Base-by-base conservation (phyloP, 2,797 vertebrate species). In the Masticophis lateralis region DNA sequence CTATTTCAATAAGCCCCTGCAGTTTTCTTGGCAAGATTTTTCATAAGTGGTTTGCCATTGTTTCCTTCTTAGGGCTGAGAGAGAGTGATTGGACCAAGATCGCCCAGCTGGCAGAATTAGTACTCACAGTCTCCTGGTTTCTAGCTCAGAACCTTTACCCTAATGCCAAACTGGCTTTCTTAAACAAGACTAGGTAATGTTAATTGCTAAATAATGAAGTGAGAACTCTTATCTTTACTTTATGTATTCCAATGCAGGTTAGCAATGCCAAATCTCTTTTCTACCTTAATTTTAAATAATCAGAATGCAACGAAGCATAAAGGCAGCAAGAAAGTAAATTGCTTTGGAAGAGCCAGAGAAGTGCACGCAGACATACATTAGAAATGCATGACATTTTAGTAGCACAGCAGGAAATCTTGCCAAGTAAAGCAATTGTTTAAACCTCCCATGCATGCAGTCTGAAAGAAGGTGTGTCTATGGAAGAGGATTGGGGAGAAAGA, bases 201-300 rank as follows among this genome's bases (percentile, higher is more conserved):
- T 20, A 53, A 90, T 13, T 53, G 32, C 59, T 87, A 93, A 4
- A 59, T 1, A 0, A 37, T 2, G 56, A 7, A 92, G 22, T 0
- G 5, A 74, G 66, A 83, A 94, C 53, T 0, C 5, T 47, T 86
- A 1, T 92, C 94, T 89, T 86, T 43, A 51, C 74, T 20, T 37
- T 95, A 5, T 95, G 94, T 94, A 91, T 90, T 94, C 93, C 95
- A 94, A 56, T 88, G 92, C 66, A 53, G 25, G 37, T 60, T 79
- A 74, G 95, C 79, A 66, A 95, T 51, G 1, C 53, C 88, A 94
- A 95, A 4, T 11, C 28, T 83, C 32, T 61, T 59, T 16, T 86
- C 12, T 2, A 63, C 4, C 16, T 93, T 86, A 43, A n/a, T 9
- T 20, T 51, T 91, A 55, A 87, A 16, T 89, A 90, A 92, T 60